Evolutionary conservation across 2,797 vertebrate species (phyloP), one percentile per base, ranked within the genome.

Genomic region (Lepilemur septentrionalis): DNA sequence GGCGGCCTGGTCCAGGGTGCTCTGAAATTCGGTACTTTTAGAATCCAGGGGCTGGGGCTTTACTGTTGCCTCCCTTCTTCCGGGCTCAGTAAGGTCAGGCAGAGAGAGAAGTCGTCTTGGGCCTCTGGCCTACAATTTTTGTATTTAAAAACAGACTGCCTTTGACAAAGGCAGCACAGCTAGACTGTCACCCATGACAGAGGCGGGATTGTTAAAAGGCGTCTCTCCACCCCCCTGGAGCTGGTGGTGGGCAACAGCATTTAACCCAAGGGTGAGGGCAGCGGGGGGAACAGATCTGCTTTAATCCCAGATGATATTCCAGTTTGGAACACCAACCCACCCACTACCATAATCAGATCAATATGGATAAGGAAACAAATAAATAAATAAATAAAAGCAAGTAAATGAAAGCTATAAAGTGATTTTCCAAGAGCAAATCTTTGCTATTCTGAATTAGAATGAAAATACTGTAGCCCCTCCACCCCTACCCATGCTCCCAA

Each of bases 361-460:
- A 79, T n/a, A 89, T 70, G 76, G 87, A 92, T 35, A 89, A 43
- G 12, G n/a, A 67, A 89, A 38, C 3, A 25, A 69, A 85, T 55
- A 55, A 61, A 90, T 55, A 55, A 61, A 90, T 93, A 80, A 59
- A 11, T 32, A 28, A 46, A 92, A 55, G 50, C 38, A 32, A 96
- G 61, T 67, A 72, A 96, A 95, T 91, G 81, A 86, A 73, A 75
- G 83, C 92, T 28, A 88, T 7, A 96, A 93, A 50, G 69, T 38
- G 35, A 92, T 52, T 5, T 79, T 95, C 82, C 94, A 96, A 96
- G 85, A 93, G 50, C 2, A 17, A 97, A 97, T 32, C 91, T 75
- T 87, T 95, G 93, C 96, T 96, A 97, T 81, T 97, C 61, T 76
- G 96, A 88, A 92, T 92, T 96, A 86, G 94, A 97, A 97, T 50